Percentiles rank a stretch among this genome's conserved stretches.
phyloP scores from a whole-genome alignment of 2,113 vertebrate genomes.

The Camelus dromedarius region DNA sequence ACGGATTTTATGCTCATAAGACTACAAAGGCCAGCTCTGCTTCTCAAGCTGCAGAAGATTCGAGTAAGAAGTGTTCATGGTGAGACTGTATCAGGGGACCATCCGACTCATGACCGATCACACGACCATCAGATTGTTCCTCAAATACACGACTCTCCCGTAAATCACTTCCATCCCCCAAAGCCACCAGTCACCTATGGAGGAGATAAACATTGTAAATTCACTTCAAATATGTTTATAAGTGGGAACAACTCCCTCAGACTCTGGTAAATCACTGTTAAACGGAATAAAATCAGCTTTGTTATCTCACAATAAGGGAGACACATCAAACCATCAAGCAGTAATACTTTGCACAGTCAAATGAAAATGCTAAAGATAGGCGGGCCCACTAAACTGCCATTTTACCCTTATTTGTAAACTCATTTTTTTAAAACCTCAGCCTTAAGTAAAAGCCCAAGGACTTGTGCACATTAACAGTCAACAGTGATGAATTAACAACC shows the following conservation, averaged over 20 bases:
- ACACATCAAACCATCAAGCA: conserved; percentile 45
- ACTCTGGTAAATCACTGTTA: conserved; percentile 49
- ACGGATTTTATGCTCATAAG: conserved; percentile 10
- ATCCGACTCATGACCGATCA: neutral
- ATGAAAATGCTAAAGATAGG: neutral
- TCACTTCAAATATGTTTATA: conserved; percentile 56
- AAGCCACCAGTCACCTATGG: neutral
- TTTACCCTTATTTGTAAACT: conserved; percentile 23
- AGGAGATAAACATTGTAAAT: neutral
- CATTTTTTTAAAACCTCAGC: neutral
- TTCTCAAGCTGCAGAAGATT: neutral
- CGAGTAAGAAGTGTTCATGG: neutral
- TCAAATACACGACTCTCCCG: neutral
- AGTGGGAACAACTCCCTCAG: conserved; percentile 66
- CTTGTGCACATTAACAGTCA: neutral
- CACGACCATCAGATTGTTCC: neutral
- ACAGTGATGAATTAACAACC: neutral
- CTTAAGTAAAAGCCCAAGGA: neutral
- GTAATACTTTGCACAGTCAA: conserved; percentile 32
- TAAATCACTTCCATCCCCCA: neutral
- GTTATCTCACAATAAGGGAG: conserved; percentile 48
- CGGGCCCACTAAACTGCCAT: neutral
- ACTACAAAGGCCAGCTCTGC: neutral
- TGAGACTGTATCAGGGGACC: neutral
- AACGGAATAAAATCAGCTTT: conserved; percentile 65